Percentiles rank a stretch among this genome's conserved stretches.
phyloP scores from a whole-genome alignment of 2,797 vertebrate species.

The Gymnocypris eckloni region DNA sequence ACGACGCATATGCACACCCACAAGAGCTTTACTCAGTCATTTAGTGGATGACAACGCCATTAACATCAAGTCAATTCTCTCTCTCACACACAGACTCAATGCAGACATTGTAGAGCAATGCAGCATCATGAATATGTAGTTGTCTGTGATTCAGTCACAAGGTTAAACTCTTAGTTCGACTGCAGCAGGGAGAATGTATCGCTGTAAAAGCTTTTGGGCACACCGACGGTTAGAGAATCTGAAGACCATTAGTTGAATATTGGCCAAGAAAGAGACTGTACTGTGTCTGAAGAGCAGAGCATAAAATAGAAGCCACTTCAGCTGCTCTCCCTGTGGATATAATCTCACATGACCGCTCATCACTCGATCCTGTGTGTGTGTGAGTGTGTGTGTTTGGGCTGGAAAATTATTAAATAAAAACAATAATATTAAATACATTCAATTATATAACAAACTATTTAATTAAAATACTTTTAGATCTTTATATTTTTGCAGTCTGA shows the following conservation, averaged over 20 bases:
- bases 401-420: not conserved
- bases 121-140: constrained; percentile 7
- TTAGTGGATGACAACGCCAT: constrained; percentile 18
- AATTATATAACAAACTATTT: not conserved
- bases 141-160: constrained; percentile 26
- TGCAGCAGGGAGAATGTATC: not conserved
- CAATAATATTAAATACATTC: not conserved
- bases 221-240: constrained; percentile 1
- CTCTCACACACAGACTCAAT: constrained; percentile 17
- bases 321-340: constrained; percentile 23
- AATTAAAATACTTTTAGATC: not conserved
- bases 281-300: constrained; percentile 4
- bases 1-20: constrained; percentile 49
- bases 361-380: not conserved
- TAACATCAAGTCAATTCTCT: constrained; percentile 19
- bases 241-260: constrained; percentile 11
- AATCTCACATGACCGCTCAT: constrained; percentile 25
- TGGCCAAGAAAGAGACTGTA: constrained; percentile 1
- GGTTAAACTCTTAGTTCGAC: not conserved
- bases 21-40: constrained; percentile 31
- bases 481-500: not conserved
- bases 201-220: not conserved
- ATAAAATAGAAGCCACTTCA: constrained; percentile 42
- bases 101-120: constrained; percentile 37
- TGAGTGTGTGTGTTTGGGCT: not conserved